phyloP scores from a whole-genome alignment of 2,888 invertebrate species.

The Thera obeliscata region DNA sequence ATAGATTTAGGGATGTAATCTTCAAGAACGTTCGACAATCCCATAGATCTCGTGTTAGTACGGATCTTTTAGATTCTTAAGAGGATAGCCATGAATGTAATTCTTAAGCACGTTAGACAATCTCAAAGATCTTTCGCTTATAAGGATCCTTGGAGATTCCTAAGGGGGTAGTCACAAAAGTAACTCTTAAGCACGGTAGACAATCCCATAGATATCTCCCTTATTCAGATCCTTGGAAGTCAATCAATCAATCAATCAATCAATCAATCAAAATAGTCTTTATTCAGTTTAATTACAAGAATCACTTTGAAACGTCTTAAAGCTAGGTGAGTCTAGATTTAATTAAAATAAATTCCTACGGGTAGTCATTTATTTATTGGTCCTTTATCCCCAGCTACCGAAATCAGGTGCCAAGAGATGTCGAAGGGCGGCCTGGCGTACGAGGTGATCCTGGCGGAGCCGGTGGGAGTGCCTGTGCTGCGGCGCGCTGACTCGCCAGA shows the following conservation, averaged over 20 bases:
- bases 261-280: too few relatives aligned
- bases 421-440: constrained; percentile 95
- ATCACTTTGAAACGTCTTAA: too few relatives aligned
- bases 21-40: background rate
- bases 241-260: too few relatives aligned
- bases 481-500: constrained; percentile 88
- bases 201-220: background rate
- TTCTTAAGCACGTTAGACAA: too few relatives aligned
- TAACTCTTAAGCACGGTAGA: background rate
- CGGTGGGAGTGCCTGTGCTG: constrained; percentile 87
- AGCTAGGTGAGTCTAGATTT: too few relatives aligned
- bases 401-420: constrained; percentile 96
- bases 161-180: too few relatives aligned
- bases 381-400: constrained; percentile 87
- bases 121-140: too few relatives aligned
- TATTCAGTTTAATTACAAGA: too few relatives aligned
- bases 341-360: background rate
- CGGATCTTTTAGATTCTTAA: background rate
- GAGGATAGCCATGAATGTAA: too few relatives aligned
- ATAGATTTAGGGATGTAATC: too few relatives aligned
- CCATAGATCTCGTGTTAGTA: background rate
- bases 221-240: background rate
- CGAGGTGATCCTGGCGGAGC: constrained; percentile 95
- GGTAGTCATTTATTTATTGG: background rate
- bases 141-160: too few relatives aligned